Percentiles rank a stretch among this genome's conserved stretches.
Evolutionary conservation across 2,888 invertebrate species (phyloP).

Genomic region (Neoaliturus tenellus): DNA sequence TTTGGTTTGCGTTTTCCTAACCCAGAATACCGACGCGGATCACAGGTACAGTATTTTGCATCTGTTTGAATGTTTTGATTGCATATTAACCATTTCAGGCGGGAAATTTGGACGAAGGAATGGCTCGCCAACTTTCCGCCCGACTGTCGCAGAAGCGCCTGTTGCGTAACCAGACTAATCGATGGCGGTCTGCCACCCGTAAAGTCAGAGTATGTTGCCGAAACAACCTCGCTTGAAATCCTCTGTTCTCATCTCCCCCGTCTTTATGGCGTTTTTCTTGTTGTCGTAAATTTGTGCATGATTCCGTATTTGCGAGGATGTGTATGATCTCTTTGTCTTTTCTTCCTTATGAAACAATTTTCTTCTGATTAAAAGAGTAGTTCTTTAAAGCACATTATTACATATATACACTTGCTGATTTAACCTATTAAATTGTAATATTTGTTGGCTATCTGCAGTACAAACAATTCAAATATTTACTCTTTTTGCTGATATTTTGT

Average conservation of each 20-base stretch:
- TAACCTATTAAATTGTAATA: too few relatives aligned
- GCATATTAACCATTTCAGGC: slow-evolving; percentile 60
- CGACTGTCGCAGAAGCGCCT: slow-evolving; percentile 77
- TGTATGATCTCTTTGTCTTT: too few relatives aligned
- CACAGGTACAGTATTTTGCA: neutral
- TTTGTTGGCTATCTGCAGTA: too few relatives aligned
- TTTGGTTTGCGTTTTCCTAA: neutral
- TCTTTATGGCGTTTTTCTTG: neutral
- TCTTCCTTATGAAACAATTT: too few relatives aligned
- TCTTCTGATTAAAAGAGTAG: too few relatives aligned
- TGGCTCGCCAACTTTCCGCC: slow-evolving; percentile 80
- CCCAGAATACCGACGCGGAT: neutral
- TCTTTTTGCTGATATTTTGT: too few relatives aligned
- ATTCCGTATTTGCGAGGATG: too few relatives aligned
- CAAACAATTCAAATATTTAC: too few relatives aligned
- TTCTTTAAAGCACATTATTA: too few relatives aligned
- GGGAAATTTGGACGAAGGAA: slow-evolving; percentile 71
- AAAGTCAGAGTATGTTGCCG: slow-evolving; percentile 84
- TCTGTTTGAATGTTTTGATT: neutral
- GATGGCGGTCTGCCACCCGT: slow-evolving; percentile 83
- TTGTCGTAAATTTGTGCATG: slow-evolving; percentile 36
- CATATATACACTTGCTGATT: too few relatives aligned
- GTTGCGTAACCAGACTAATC: slow-evolving; percentile 74
- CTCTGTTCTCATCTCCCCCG: neutral
- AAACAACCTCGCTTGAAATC: neutral